phyloP scores from a whole-genome alignment of 2,113 vertebrate species.

The Eleginops maclovinus region DNA sequence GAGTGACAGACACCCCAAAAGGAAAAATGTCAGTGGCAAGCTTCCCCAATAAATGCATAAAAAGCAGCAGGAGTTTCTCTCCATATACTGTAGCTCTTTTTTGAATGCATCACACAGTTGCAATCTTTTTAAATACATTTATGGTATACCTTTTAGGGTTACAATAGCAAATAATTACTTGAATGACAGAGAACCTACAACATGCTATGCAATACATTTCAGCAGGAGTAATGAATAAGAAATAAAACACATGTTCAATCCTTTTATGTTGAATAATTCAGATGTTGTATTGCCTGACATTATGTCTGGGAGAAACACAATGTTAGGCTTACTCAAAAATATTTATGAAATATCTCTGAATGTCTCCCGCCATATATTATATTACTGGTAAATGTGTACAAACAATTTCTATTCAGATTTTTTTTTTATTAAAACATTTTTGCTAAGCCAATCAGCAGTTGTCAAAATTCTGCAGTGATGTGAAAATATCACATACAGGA shows the following conservation, averaged over 20 bases:
- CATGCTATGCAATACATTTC: constrained; percentile 11
- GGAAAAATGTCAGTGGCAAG: constrained; percentile 57
- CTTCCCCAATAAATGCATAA: constrained; percentile 45
- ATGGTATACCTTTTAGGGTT: neutral
- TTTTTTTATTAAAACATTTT: neutral
- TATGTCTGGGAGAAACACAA: neutral
- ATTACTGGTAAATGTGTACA: neutral
- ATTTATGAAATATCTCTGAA: neutral
- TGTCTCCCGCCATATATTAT: neutral
- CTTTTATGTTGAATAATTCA: neutral
- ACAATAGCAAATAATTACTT: neutral
- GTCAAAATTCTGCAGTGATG: neutral
- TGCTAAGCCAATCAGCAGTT: neutral
- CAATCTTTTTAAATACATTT: neutral
- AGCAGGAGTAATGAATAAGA: constrained; percentile 4
- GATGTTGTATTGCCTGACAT: neutral
- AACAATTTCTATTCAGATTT: neutral
- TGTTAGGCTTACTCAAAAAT: neutral
- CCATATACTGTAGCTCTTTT: neutral
- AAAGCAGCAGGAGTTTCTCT: constrained; percentile 39
- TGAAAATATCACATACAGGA: neutral
- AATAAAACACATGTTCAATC: neutral
- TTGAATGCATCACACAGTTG: neutral
- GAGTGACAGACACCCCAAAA: constrained; percentile 66
- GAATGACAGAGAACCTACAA: constrained; percentile 7